Conservation (phyloP, 1,140 invertebrate species). For the Lysiphlebus fabarum region DNA sequence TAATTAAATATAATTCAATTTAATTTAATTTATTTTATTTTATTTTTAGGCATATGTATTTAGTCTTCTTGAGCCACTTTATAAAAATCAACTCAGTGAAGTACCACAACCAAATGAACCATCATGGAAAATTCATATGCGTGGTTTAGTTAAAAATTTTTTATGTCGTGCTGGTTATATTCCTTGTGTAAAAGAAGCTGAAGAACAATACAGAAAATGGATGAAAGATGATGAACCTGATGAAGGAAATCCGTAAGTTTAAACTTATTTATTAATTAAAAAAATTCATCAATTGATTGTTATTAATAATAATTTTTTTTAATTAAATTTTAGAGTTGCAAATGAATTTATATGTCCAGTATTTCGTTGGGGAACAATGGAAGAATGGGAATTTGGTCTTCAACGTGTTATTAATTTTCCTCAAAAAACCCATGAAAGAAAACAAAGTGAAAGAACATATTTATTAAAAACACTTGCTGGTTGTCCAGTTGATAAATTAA, state of each 20-base stretch:
- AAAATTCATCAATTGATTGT: neutral
- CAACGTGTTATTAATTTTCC: conserved; percentile 72
- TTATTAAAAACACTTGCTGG: conserved; percentile 71
- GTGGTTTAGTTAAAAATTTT: conserved; percentile 63
- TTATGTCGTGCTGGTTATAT: conserved; percentile 70
- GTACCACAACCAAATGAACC: conserved; percentile 57
- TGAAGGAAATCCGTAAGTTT: conserved; percentile 69
- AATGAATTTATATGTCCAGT: conserved; percentile 73
- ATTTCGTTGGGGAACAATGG: conserved; percentile 70
- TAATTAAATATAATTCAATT: conserved; percentile 14
- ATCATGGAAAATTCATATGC: conserved; percentile 61
- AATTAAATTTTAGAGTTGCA: conserved; percentile 58
- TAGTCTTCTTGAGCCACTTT: conserved; percentile 63
- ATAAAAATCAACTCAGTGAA: conserved; percentile 59
- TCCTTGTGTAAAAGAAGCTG: conserved; percentile 67
- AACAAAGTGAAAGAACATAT: conserved; percentile 69
- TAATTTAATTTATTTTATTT: too few species aligned
- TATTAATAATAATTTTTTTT: conserved; percentile 1
- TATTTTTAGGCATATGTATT: conserved; percentile 62
- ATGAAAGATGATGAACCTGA: conserved; percentile 65
- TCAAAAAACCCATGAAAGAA: conserved; percentile 51
- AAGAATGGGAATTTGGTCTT: conserved; percentile 77
- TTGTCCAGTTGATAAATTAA: conserved; percentile 65
- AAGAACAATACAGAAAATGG: conserved; percentile 66
- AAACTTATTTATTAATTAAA: conserved; percentile 4